Percentiles rank a stretch among this genome's conserved stretches.
These are phyloP conservation scores for Trachelus tabidus DNA, from an alignment of 2,888 invertebrate species.

Conservation along the genomic window DNA sequence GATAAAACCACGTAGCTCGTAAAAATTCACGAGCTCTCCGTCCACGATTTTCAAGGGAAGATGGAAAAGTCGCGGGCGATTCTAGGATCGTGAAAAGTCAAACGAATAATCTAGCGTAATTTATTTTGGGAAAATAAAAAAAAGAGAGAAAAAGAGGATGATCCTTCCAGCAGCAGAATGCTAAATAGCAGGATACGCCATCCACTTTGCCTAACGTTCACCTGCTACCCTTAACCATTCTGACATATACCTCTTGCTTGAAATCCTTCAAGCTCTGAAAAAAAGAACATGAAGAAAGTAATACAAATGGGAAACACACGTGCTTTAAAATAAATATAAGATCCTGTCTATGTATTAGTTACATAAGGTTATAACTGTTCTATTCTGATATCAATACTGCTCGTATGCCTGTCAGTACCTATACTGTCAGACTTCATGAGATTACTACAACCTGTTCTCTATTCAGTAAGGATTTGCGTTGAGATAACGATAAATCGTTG, in stretches of 20 bases:
- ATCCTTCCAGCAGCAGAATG: not conserved
- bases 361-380: not conserved
- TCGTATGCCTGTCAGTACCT: not conserved
- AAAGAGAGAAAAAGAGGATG: not conserved
- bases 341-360: not conserved
- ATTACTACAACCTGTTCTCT: not conserved
- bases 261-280: not conserved
- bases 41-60: not conserved
- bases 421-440: not conserved
- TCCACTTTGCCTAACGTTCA: not conserved
- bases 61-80: not conserved
- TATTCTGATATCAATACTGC: not conserved
- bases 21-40: not conserved
- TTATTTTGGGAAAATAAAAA: not conserved
- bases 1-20: not conserved
- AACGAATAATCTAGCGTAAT: not conserved
- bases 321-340: not conserved
- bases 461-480: not conserved
- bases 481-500: not conserved
- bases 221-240: not conserved
- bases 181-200: not conserved
- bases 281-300: not conserved
- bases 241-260: not conserved
- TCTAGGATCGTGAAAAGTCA: not conserved
- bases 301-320: not conserved